A percentile compares a stretch with the other conserved stretches of the same genome.
Evolutionary conservation across 1,140 invertebrate genomes (phyloP).

Genomic region (Dermatophagoides farinae): DNA sequence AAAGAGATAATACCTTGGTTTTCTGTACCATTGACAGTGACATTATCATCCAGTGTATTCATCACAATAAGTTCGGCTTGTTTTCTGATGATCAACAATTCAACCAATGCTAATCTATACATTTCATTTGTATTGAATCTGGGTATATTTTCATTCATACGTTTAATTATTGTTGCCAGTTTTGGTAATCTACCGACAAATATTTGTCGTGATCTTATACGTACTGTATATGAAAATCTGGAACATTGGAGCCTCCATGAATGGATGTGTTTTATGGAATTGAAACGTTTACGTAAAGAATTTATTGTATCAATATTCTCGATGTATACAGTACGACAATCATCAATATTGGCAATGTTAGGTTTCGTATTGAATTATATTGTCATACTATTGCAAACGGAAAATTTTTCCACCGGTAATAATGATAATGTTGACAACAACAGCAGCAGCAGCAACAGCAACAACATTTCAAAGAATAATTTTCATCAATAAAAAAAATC

Average conservation of each 20-base stretch:
- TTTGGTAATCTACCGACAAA: not conserved
- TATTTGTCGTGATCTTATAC: not conserved
- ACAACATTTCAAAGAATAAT: too few relatives aligned
- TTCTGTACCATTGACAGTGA: not conserved
- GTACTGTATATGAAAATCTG: not conserved
- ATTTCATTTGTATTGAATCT: not conserved
- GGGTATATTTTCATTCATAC: not conserved
- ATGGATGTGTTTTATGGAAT: not conserved
- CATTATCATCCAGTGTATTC: not conserved
- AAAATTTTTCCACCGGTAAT: not conserved
- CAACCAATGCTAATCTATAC: not conserved
- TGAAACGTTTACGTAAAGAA: not conserved
- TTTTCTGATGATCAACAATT: not conserved
- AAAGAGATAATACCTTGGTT: not conserved
- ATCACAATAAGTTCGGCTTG: not conserved
- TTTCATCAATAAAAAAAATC: too few relatives aligned
- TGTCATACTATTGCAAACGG: not conserved
- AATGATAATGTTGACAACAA: too few relatives aligned
- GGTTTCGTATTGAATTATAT: conserved; percentile 4
- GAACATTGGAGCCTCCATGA: not conserved
- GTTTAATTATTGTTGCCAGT: not conserved
- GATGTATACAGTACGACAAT: not conserved
- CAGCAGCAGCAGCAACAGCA: too few relatives aligned
- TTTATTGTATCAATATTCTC: not conserved
- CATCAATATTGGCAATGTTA: not conserved